Percentiles rank a stretch among this genome's conserved stretches.
These are phyloP conservation scores for Sesia bembeciformis DNA, from an alignment of 2,888 invertebrate species.

Conservation along the genomic window DNA sequence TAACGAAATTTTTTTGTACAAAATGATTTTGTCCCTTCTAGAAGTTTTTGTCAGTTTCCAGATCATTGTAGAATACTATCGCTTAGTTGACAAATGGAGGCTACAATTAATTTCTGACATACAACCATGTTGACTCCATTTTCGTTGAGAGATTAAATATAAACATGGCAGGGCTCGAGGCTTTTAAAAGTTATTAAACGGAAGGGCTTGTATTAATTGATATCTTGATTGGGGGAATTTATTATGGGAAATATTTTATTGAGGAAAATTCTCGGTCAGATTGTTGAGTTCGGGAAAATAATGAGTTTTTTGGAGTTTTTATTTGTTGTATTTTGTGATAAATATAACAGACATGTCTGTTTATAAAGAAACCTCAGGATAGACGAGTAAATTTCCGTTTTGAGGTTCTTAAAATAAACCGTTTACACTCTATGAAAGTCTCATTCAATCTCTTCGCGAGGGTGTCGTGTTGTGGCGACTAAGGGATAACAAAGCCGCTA, in stretches of 20 bases:
- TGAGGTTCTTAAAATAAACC: too few species aligned
- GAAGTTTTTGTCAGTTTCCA: background rate
- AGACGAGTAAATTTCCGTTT: too few species aligned
- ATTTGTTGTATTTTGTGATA: too few species aligned
- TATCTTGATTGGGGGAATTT: conserved; percentile 19
- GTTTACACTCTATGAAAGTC: too few species aligned
- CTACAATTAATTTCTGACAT: conserved; percentile 52
- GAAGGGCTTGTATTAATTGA: conserved; percentile 15
- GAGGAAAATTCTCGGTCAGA: background rate
- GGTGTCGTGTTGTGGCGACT: too few species aligned
- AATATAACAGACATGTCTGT: too few species aligned
- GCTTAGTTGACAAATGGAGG: conserved; percentile 43
- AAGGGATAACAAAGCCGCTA: too few species aligned
- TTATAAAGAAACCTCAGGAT: too few species aligned
- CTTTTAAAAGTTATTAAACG: conserved; percentile 3
- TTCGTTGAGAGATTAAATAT: conserved; percentile 41
- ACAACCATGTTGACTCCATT: conserved; percentile 40
- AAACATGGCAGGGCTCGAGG: conserved; percentile 31
- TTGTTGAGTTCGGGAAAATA: background rate
- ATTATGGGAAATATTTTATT: background rate
- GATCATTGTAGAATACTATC: conserved; percentile 21
- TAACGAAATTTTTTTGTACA: too few species aligned
- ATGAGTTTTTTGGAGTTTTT: too few species aligned
- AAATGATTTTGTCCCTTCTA: background rate
- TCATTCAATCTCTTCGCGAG: too few species aligned